phyloP scores from a whole-genome alignment of 2,113 vertebrate genomes.

The Leiothrix lutea region DNA sequence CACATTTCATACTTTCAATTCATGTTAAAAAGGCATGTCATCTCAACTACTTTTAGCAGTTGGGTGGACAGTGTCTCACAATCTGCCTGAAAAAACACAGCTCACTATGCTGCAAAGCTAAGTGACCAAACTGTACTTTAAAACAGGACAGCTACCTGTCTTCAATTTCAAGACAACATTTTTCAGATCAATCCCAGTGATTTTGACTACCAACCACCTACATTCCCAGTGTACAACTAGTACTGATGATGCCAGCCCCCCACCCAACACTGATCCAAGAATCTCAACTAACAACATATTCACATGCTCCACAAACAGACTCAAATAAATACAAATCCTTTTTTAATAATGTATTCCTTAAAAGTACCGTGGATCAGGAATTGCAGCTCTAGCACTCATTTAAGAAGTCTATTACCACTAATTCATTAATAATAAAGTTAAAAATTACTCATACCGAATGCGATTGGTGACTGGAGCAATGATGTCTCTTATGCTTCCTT shows the following conservation, averaged over 20 bases:
- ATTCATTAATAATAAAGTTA: constrained; percentile 69
- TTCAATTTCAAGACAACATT: not conserved
- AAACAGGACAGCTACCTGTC: not conserved
- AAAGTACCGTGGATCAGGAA: constrained; percentile 50
- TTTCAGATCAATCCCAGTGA: not conserved
- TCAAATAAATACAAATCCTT: constrained; percentile 37
- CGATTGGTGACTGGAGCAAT: constrained; percentile 79
- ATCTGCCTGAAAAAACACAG: not conserved
- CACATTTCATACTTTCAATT: not conserved
- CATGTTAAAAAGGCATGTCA: constrained; percentile 1
- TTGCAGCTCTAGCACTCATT: constrained; percentile 51
- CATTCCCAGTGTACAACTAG: not conserved
- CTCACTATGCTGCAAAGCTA: not conserved
- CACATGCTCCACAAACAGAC: not conserved
- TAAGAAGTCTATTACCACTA: constrained; percentile 63
- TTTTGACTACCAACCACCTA: not conserved
- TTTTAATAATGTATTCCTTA: not conserved
- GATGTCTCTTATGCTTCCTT: constrained; percentile 78
- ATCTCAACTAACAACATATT: constrained; percentile 31
- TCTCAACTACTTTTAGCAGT: not conserved
- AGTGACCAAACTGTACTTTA: not conserved
- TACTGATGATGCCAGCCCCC: not conserved
- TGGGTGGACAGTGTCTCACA: not conserved
- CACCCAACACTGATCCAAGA: not conserved
- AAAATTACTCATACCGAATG: constrained; percentile 86